Evolutionary conservation across 2,797 vertebrate species (phyloP).

Genomic region (Calcarius lapponicus): DNA sequence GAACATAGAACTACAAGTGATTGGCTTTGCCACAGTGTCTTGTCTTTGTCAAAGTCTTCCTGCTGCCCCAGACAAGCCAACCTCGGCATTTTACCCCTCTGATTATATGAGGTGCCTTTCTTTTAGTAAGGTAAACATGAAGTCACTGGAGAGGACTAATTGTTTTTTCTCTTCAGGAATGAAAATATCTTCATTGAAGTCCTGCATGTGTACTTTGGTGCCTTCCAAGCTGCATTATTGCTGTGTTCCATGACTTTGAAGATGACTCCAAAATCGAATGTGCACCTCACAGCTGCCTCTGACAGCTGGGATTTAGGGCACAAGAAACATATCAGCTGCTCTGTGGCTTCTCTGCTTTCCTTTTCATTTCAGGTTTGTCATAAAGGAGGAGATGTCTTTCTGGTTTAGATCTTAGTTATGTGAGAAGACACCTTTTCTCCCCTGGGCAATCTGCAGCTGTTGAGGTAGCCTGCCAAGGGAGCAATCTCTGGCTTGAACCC

Average conservation of each 20-base stretch:
- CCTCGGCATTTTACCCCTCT: not conserved
- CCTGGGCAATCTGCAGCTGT: not conserved
- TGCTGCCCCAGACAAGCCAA: not conserved
- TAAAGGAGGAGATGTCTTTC: not conserved
- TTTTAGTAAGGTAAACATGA: not conserved
- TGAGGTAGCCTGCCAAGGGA: not conserved
- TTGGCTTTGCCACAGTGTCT: not conserved
- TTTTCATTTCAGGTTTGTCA: not conserved
- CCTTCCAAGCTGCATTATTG: not conserved
- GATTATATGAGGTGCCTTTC: not conserved
- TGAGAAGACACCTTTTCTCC: not conserved
- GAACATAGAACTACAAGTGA: not conserved
- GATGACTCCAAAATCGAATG: not conserved
- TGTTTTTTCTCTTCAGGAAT: not conserved
- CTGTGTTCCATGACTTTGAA: not conserved
- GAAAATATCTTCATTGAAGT: not conserved
- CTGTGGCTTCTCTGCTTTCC: not conserved
- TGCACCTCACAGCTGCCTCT: not conserved
- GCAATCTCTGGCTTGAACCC: rapidly evolving
- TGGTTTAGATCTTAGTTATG: not conserved
- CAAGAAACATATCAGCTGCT: not conserved
- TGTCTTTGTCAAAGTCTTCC: not conserved
- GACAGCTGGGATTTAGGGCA: not conserved
- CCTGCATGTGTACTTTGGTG: not conserved
- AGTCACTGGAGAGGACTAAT: not conserved